Evolutionary conservation across 2,797 vertebrate genomes (phyloP).

Genomic region (Coracias cyanogaster): DNA sequence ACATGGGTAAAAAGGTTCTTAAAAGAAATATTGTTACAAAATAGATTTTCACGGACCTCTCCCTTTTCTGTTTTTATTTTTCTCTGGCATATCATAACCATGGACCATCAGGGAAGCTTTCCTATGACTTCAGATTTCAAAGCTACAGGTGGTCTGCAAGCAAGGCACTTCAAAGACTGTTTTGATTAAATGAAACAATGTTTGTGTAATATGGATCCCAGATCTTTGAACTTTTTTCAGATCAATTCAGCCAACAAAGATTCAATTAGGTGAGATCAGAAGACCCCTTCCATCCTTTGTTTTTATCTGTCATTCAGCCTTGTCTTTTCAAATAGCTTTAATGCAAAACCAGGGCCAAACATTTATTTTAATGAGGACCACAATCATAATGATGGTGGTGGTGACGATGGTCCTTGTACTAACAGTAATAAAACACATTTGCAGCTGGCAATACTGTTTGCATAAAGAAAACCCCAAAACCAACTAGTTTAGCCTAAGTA

Average conservation of each 20-base stretch:
- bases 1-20: conserved; percentile 22
- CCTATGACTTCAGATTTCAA: conserved; percentile 86
- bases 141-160: conserved; percentile 87
- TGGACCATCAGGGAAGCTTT: conserved; percentile 62
- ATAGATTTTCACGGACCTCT: conserved; percentile 47
- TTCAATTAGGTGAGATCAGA: conserved; percentile 90
- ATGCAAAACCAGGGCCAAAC: conserved; percentile 64
- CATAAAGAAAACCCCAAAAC: not conserved
- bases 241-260: conserved; percentile 86
- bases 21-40: conserved; percentile 66
- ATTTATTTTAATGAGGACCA: conserved; percentile 72
- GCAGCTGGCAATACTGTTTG: conserved; percentile 18
- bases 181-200: conserved; percentile 83
- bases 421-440: conserved; percentile 68
- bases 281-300: conserved; percentile 61
- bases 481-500: not conserved
- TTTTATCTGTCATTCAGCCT: conserved; percentile 75
- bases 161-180: conserved; percentile 88
- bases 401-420: conserved; percentile 38
- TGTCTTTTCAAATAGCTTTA: conserved; percentile 76
- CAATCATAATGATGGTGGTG: conserved; percentile 55
- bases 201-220: conserved; percentile 78
- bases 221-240: conserved; percentile 89
- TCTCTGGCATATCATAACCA: conserved; percentile 39
- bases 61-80: conserved; percentile 40